Evolutionary conservation across 2,888 invertebrate species (phyloP), one percentile per base, ranked within the genome.

Genomic region (Galerucella pusilla): DNA sequence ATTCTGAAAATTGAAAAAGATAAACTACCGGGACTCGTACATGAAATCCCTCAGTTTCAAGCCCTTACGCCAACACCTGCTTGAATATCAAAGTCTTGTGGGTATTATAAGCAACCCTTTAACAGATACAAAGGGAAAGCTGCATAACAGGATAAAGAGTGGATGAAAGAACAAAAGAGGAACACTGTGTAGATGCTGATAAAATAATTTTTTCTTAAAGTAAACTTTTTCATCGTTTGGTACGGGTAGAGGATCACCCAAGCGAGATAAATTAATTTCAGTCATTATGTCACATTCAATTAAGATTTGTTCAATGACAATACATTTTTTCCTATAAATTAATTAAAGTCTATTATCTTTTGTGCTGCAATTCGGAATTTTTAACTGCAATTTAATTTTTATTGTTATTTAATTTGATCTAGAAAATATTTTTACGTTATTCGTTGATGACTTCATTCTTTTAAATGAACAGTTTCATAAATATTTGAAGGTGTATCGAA

Each of bases 301-400:
- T 77, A 74, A 74, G 79, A 80, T 78, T 78, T 78, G 79, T 79
- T 54, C 75, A 66, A 75, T 78, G 79, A 79, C 78, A 78, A 74
- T 73, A 63, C 3, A 71, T 68, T 73, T 73, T 78, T 77, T 77
- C 73, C 72, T 68, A 77, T 77, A 71, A 74, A 77, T 75, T 75
- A 73, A 73, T 73, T 73, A 75, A 71, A 71, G 65, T 61, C 73
- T 69, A 74, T 72, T 70, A 75, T 77, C 75, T 49, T 11, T 68
- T 71, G 69, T 69, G 73, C 61, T 52, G 64, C 52, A 68, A 63
- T 73, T 74, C 54, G 71, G 68, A 78, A 72, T 75, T 77, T 76
- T 70, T 69, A 80, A 77, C 75, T 77, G 78, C 68, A 63, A 68
- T 73, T 76, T 80, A 80, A 81, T 79, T 81, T 73, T 78, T 81